phyloP scores from a whole-genome alignment of 2,113 vertebrate genomes.

The Anas platyrhynchos region DNA sequence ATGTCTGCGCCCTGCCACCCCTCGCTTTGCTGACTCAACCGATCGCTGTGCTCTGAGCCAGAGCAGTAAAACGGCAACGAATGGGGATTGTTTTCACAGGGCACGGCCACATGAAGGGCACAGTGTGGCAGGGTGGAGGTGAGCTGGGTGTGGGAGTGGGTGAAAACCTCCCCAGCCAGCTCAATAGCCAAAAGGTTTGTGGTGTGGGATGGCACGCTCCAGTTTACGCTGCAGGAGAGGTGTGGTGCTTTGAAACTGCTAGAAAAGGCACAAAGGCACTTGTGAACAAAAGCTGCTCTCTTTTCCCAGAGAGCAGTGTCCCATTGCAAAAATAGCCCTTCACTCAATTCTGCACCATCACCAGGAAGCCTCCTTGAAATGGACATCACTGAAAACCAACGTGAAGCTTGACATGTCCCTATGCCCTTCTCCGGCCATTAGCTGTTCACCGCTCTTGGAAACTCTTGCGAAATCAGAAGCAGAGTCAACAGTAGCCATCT shows the following conservation, averaged over 20 bases:
- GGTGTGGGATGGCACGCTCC: neutral
- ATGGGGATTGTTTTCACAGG: neutral
- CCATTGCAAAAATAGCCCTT: accelerated
- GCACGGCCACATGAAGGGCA: neutral
- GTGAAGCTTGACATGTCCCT: neutral
- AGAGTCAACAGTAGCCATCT: neutral
- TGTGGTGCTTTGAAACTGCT: neutral
- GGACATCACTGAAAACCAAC: neutral
- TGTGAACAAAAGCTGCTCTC: neutral
- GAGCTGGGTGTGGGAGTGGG: neutral
- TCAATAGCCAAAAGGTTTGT: neutral
- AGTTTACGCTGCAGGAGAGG: neutral
- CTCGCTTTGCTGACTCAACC: constrained; percentile 5
- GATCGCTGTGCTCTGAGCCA: accelerated
- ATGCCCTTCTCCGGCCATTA: too few species aligned
- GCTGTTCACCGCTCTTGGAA: accelerated
- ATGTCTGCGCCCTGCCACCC: neutral
- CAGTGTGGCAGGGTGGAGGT: neutral
- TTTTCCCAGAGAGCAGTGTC: neutral
- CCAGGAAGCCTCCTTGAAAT: neutral
- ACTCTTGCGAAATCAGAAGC: neutral
- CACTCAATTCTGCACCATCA: neutral
- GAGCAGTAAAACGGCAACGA: neutral
- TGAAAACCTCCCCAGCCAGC: neutral
- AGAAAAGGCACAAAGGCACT: neutral